These are phyloP conservation scores for Phaenicophaeus curvirostris DNA, from an alignment of 2,797 vertebrate species.

Conservation along the genomic window DNA sequence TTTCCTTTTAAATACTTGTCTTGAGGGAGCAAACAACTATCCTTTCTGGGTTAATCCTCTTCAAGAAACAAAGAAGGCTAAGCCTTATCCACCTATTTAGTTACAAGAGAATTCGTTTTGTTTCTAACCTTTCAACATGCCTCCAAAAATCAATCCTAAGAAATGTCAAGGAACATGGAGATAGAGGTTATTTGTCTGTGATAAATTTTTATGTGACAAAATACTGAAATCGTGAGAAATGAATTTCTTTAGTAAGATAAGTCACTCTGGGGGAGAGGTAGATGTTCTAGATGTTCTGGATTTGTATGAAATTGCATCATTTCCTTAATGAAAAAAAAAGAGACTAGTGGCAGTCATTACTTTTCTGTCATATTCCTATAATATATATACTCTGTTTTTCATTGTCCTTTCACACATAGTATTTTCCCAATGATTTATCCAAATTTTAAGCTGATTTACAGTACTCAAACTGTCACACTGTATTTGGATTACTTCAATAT, in stretches of 20 bases:
- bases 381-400: not conserved
- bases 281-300: not conserved
- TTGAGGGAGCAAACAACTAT: not conserved
- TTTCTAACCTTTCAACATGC: not conserved
- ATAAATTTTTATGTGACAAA: constrained; percentile 37
- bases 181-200: not conserved
- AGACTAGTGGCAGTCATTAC: not conserved
- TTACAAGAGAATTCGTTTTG: not conserved
- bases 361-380: not conserved
- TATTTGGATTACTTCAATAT: not conserved
- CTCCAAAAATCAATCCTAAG: constrained; percentile 25
- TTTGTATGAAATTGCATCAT: not conserved
- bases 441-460: not conserved
- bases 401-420: not conserved
- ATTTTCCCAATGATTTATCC: not conserved
- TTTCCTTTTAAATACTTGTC: not conserved
- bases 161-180: not conserved
- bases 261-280: not conserved
- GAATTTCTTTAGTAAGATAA: not conserved
- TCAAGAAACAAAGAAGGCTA: not conserved
- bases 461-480: not conserved
- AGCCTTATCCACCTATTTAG: not conserved
- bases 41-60: not conserved
- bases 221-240: constrained; percentile 7
- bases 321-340: not conserved